Base-by-base conservation (phyloP, 2,797 vertebrate species). In the Onychomys arenicola region DNA sequence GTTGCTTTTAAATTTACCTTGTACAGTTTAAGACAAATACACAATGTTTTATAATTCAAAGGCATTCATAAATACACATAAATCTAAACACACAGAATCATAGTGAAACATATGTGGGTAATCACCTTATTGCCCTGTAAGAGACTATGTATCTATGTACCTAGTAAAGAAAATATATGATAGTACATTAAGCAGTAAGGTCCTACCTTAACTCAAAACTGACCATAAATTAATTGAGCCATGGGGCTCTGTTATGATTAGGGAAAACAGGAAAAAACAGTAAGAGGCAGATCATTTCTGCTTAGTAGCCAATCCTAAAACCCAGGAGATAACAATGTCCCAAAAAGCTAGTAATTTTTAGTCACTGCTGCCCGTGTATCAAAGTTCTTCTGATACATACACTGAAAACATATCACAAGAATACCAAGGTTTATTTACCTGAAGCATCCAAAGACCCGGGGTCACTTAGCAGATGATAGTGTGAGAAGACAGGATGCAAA, bases 381-480 rank as follows among this genome's bases (percentile, higher is more conserved):
- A 43, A 85, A 23, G 32, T 52, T 69, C 12, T 86, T 69, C 9
- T 49, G 43, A n/a, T 69, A 52, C 86, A 16, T 6, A 49, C 12
- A 21, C 34, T 69, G n/a, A 52, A 86, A 34, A 19, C n/a, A 10
- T 3, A 25, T 69, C 21, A 52, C 21, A 69, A 27, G 2, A 52
- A 71, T 37, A 10, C 2, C 2, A 71, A 52, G 6, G 12, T 37
- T 6, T 55, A 71, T 71, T 84, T 52, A n/a, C 10, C 6, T n/a
- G 12, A 12, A 4, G 21, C 49, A 52, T 1, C 7, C 46, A 52
- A 37, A 37, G 4, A 71, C 4, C 7, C 3, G 1, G 29, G 2
- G 23, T 69, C 34, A 27, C 23, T 71, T 71, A 27, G 13, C 65
- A 71, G 12, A 71, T 86, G 9, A 27, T 4, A 55, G 19, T 21